Conservation (phyloP, 2,888 invertebrate species). For the Chalcis sispes region DNA sequence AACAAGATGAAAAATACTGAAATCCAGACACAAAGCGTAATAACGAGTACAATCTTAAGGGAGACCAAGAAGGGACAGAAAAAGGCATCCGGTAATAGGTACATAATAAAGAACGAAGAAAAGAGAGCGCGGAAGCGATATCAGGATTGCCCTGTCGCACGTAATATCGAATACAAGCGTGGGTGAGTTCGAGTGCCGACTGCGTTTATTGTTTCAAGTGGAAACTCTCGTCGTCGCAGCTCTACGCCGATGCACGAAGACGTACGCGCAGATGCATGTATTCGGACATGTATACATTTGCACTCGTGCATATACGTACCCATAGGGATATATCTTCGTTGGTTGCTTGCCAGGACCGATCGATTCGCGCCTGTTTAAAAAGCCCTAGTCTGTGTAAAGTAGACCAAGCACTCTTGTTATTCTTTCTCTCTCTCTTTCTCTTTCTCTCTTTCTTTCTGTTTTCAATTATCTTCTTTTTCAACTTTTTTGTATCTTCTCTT, state of each 20-base stretch:
- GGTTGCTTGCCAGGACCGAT: slow-evolving; percentile 38
- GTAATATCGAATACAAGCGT: slow-evolving; percentile 28
- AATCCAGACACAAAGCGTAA: too few species aligned
- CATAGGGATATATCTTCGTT: slow-evolving; percentile 19
- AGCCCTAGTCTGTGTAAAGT: slow-evolving; percentile 65
- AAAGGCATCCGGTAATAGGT: too few species aligned
- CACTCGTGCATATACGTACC: neutral
- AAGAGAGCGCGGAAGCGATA: neutral
- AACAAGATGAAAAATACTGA: too few species aligned
- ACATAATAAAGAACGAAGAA: neutral
- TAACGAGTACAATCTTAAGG: too few species aligned
- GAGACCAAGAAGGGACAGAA: too few species aligned
- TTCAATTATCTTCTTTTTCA: too few species aligned
- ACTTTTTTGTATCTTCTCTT: neutral
- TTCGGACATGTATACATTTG: neutral
- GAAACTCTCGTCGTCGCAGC: slow-evolving; percentile 17
- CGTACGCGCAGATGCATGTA: neutral
- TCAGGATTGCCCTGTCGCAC: neutral
- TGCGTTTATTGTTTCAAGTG: slow-evolving; percentile 43
- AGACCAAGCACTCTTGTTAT: slow-evolving; percentile 67
- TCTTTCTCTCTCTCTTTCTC: slow-evolving; percentile 11
- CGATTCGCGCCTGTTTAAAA: slow-evolving; percentile 58
- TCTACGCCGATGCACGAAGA: too few species aligned
- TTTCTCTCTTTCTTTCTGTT: too few species aligned
- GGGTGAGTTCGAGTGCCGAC: slow-evolving; percentile 18